Percentiles rank a stretch among this genome's conserved stretches.
phyloP scores from a whole-genome alignment of 2,797 vertebrate species.

The Hyperoplus lanceolatus region DNA sequence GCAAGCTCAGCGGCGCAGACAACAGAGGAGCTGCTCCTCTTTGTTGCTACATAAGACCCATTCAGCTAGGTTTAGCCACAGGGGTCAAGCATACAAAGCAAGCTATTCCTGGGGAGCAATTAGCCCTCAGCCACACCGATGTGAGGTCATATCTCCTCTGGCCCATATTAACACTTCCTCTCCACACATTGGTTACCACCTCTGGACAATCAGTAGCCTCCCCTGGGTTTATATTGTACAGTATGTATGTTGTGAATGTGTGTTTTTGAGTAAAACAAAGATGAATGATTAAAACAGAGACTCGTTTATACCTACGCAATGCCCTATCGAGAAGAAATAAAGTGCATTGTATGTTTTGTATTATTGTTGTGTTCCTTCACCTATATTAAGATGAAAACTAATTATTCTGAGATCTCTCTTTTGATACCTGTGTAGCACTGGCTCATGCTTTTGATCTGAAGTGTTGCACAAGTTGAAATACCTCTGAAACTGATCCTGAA shows the following conservation, averaged over 20 bases:
- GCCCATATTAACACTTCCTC: constrained; percentile 53
- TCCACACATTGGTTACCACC: constrained; percentile 63
- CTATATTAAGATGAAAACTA: constrained; percentile 56
- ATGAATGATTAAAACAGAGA: constrained; percentile 4
- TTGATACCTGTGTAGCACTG: constrained; percentile 50
- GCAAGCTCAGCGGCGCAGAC: constrained; percentile 66
- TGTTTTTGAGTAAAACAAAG: constrained; percentile 1
- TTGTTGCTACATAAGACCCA: constrained; percentile 76
- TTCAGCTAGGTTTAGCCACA: constrained; percentile 72
- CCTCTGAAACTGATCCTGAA: constrained; percentile 55
- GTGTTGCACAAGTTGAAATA: constrained; percentile 60
- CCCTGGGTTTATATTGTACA: background rate
- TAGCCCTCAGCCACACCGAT: constrained; percentile 65
- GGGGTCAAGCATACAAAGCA: constrained; percentile 69
- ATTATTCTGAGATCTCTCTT: constrained; percentile 53
- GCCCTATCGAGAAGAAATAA: background rate
- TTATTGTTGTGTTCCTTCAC: constrained; percentile 18
- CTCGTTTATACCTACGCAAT: background rate
- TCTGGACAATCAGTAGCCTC: constrained; percentile 42
- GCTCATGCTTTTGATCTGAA: constrained; percentile 67
- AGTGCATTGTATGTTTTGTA: constrained; percentile 14
- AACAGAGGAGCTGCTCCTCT: constrained; percentile 68
- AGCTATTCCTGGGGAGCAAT: constrained; percentile 75
- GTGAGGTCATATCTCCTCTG: constrained; percentile 61
- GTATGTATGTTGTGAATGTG: background rate